phyloP scores from a whole-genome alignment of 2,113 vertebrate species.

The Rallus limicola region DNA sequence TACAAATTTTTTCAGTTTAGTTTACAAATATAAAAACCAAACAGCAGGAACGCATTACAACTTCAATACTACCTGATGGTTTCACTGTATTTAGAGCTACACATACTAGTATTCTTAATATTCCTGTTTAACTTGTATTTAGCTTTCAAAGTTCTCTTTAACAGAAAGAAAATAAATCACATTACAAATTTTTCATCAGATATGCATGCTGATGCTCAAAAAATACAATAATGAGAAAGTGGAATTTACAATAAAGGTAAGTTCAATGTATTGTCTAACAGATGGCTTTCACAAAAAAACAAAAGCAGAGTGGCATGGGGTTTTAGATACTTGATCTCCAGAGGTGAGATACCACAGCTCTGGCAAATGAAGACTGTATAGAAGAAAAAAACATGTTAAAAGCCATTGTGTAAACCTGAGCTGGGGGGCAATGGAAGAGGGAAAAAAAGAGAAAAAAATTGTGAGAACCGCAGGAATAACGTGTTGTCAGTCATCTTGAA shows the following conservation, averaged over 20 bases:
- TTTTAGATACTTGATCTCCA: neutral
- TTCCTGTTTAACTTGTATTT: neutral
- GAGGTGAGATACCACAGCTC: neutral
- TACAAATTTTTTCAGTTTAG: neutral
- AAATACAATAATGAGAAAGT: neutral
- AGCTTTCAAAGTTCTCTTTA: neutral
- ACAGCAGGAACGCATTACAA: neutral
- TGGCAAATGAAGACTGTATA: neutral
- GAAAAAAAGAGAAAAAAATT: fast-evolving
- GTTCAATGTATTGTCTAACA: neutral
- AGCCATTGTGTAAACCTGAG: neutral
- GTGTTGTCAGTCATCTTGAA: neutral
- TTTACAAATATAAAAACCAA: neutral
- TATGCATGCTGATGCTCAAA: neutral
- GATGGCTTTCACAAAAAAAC: neutral
- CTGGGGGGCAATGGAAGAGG: fast-evolving
- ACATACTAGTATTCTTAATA: neutral
- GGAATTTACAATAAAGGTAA: neutral
- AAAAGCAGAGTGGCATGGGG: neutral
- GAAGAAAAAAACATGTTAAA: neutral
- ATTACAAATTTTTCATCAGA: neutral
- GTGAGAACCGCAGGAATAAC: fast-evolving
- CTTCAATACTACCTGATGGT: neutral
- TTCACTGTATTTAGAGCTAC: neutral
- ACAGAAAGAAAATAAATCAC: neutral